These are phyloP conservation scores for Diprion similis DNA, from an alignment of 1,140 invertebrate species.

Conservation along the genomic window DNA sequence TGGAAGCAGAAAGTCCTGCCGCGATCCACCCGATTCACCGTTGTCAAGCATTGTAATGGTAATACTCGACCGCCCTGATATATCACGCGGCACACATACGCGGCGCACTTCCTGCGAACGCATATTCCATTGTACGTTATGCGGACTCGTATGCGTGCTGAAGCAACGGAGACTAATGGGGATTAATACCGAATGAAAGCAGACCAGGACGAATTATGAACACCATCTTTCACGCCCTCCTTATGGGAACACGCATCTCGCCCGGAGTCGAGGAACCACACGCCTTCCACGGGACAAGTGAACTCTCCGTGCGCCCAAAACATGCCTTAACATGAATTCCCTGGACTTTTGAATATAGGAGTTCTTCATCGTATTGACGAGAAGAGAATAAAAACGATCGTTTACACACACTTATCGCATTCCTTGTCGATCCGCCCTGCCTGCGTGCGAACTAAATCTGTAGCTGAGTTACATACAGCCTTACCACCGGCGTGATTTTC, in stretches of 20 bases:
- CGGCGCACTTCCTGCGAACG: neutral
- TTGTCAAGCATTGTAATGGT: conserved; percentile 52
- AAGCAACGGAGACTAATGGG: conserved; percentile 24
- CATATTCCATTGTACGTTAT: neutral
- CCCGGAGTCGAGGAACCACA: neutral
- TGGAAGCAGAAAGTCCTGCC: conserved; percentile 17
- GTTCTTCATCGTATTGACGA: too few relatives aligned
- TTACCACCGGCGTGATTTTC: neutral
- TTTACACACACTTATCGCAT: too few relatives aligned
- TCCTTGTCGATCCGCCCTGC: too few relatives aligned
- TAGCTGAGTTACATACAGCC: too few relatives aligned
- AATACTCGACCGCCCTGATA: conserved; percentile 32
- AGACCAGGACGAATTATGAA: conserved; percentile 28
- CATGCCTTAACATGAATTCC: too few relatives aligned
- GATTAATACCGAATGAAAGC: conserved; percentile 27
- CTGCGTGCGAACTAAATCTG: too few relatives aligned
- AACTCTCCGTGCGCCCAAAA: too few relatives aligned
- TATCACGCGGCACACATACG: conserved; percentile 8
- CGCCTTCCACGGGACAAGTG: too few relatives aligned
- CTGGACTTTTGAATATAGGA: too few relatives aligned
- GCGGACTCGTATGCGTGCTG: neutral
- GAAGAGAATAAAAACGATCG: too few relatives aligned
- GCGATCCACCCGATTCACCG: conserved; percentile 42
- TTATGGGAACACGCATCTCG: conserved; percentile 7
- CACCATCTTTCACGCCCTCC: conserved; percentile 20